Conservation (phyloP, 2,888 invertebrate genomes). For the Disparrhopalites patrizii region DNA sequence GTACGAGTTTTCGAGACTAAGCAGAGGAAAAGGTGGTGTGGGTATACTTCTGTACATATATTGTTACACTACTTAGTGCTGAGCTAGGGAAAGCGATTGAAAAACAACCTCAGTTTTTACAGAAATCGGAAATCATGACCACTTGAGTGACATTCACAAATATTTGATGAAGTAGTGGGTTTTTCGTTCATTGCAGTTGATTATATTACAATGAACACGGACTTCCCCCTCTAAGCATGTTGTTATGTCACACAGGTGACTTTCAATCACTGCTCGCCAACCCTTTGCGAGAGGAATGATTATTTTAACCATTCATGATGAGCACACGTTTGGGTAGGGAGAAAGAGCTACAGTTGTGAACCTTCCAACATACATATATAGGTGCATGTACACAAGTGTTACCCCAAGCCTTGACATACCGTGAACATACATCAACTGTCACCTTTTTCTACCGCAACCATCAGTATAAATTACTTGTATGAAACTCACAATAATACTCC, state of each 20-base stretch:
- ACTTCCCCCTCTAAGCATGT: too few relatives aligned
- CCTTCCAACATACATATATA: too few relatives aligned
- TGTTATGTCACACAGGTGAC: slow-evolving; percentile 18
- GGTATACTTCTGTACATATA: too few relatives aligned
- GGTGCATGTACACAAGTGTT: too few relatives aligned
- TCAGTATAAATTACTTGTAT: not conserved
- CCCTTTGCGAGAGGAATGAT: too few relatives aligned
- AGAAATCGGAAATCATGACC: not conserved
- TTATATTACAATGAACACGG: not conserved
- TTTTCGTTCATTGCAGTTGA: slow-evolving; percentile 26
- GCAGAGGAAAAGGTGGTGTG: too few relatives aligned
- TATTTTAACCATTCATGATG: slow-evolving; percentile 39
- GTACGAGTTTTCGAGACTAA: too few relatives aligned
- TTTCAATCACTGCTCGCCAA: not conserved
- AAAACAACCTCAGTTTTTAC: too few relatives aligned
- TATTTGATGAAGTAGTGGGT: slow-evolving; percentile 37
- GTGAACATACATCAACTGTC: slow-evolving; percentile 17
- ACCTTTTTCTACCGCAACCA: slow-evolving; percentile 10
- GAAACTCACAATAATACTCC: not conserved
- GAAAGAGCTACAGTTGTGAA: too few relatives aligned
- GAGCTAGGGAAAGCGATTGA: too few relatives aligned
- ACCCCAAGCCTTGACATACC: slow-evolving; percentile 14
- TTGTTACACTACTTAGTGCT: too few relatives aligned
- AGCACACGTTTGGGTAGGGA: too few relatives aligned
- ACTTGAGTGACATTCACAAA: slow-evolving; percentile 24